A percentile compares a stretch with the other conserved stretches of the same genome.
These are phyloP conservation scores for Amphipyra tragopoginis DNA, from an alignment of 2,888 invertebrate species.

Conservation along the genomic window DNA sequence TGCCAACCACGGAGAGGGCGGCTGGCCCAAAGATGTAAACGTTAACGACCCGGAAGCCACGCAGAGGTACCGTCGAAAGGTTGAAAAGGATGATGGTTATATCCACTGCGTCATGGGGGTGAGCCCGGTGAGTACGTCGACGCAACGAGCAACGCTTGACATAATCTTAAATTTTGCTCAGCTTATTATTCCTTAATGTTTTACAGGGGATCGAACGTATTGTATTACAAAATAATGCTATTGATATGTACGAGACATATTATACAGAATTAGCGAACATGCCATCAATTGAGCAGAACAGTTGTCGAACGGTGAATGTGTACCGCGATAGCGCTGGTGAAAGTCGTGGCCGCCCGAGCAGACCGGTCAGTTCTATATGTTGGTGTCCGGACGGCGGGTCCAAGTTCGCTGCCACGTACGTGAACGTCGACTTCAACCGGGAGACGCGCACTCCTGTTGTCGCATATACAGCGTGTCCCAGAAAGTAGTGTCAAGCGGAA, in stretches of 20 bases:
- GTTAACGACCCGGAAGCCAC: slow-evolving; percentile 92
- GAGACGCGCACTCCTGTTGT: slow-evolving; percentile 68
- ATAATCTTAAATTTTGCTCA: too few relatives aligned
- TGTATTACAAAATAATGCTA: slow-evolving; percentile 96
- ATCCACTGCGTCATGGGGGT: slow-evolving; percentile 91
- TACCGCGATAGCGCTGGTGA: slow-evolving; percentile 91
- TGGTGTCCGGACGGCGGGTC: slow-evolving; percentile 96
- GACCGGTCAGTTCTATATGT: slow-evolving; percentile 94
- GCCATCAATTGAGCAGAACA: slow-evolving; percentile 91
- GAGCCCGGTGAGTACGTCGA: slow-evolving; percentile 68
- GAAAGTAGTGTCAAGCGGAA: too few relatives aligned
- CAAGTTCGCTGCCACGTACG: slow-evolving; percentile 95
- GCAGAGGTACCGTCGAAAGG: slow-evolving; percentile 93
- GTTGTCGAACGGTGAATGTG: slow-evolving; percentile 94
- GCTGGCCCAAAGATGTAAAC: slow-evolving; percentile 94
- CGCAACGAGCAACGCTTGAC: not conserved
- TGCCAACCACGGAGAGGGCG: slow-evolving; percentile 94
- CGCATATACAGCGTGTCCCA: too few relatives aligned
- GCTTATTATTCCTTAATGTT: slow-evolving; percentile 5
- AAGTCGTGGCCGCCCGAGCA: slow-evolving; percentile 85
- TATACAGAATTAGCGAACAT: slow-evolving; percentile 93
- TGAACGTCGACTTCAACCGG: slow-evolving; percentile 93
- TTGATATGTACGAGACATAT: slow-evolving; percentile 97
- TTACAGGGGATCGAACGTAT: slow-evolving; percentile 94
- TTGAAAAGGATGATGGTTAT: slow-evolving; percentile 95